Evolutionary conservation across 2,113 vertebrate genomes (phyloP), one percentile per base, ranked within the genome.

Genomic region (Himantopus leucocephalus): DNA sequence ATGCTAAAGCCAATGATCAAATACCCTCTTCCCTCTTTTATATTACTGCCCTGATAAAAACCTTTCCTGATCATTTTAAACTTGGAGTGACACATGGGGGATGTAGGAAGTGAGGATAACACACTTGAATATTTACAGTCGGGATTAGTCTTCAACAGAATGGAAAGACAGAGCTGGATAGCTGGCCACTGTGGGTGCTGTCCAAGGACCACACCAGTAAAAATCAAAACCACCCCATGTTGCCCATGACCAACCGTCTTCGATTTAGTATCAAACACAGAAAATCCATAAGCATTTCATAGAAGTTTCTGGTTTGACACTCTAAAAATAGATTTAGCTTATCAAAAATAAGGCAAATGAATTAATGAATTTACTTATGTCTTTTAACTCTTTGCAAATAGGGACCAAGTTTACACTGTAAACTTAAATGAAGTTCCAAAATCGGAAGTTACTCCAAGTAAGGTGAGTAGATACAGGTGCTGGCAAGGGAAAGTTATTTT

Each of bases 361-460:
- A 87, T 92, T 91, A 93, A 83, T 85, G 30, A 56, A 80, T 85
- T 85, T 72, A 52, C 52, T 27, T 78, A 10, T 91, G 41, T 95
- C 53, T 97, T 96, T 82, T 80, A 97, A 67, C 91, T 96, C 24
- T 97, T 94, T 85, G 96, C 96, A 93, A 94, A 97, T 97, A 99
- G 99, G 98, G 99, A 99, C 98, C 99, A 99, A 98, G 99, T 99
- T 98, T 99, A 99, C 97, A 99, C 99, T 14, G 99, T 99, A 96
- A 99, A 99, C 96, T 98, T 99, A 97, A 99, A 99, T 95, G 99
- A 99, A 96, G 98, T 99, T 94, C 99, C 99, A 96, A 99, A 99
- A 98, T 98, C 98, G 34, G 99, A 99, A 98, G 99, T 99, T 95
- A 98, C 98, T 93, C 99, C 99, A 62, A 99, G 98, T 98, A 98